Conservation (phyloP, 2,888 invertebrate species). For the Hipparchia sbordonii region DNA sequence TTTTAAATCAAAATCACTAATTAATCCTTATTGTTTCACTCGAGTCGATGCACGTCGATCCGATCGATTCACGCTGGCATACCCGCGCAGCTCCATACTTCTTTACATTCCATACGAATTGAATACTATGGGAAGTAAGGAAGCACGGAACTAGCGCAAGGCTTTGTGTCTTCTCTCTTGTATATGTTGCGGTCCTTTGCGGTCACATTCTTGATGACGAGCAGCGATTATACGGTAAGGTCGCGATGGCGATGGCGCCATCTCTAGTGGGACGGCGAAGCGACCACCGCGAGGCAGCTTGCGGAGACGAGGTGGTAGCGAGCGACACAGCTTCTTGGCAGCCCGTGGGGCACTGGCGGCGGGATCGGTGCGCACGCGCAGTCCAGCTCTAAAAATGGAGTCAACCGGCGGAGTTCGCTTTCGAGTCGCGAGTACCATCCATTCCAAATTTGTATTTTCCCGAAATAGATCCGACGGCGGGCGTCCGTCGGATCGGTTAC, state of each 20-base stretch:
- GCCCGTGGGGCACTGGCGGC: slow-evolving; percentile 76
- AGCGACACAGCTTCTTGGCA: slow-evolving; percentile 77
- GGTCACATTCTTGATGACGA: slow-evolving; percentile 39
- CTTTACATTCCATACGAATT: slow-evolving; percentile 98
- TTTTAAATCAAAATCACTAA: slow-evolving; percentile 32
- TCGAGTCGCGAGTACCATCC: slow-evolving; percentile 80
- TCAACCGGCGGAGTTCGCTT: slow-evolving; percentile 80
- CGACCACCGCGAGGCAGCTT: slow-evolving; percentile 47
- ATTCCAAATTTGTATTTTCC: slow-evolving; percentile 93
- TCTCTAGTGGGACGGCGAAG: slow-evolving; percentile 51
- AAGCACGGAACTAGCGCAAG: slow-evolving; percentile 94
- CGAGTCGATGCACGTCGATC: slow-evolving; percentile 35
- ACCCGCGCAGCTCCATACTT: slow-evolving; percentile 93
- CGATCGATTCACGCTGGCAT: slow-evolving; percentile 61
- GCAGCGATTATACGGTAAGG: slow-evolving; percentile 24
- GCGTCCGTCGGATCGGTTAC: slow-evolving; percentile 81
- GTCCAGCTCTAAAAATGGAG: slow-evolving; percentile 82
- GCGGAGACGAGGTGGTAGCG: slow-evolving; percentile 60
- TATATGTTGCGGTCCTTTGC: slow-evolving; percentile 42
- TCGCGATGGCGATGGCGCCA: slow-evolving; percentile 51
- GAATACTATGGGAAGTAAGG: slow-evolving; percentile 97
- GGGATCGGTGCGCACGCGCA: slow-evolving; percentile 78
- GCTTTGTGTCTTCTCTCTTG: slow-evolving; percentile 67
- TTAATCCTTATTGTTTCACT: slow-evolving; percentile 34
- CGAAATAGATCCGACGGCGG: slow-evolving; percentile 86